Base-by-base conservation (phyloP, 2,113 vertebrate genomes). In the Salvator merianae region DNA sequence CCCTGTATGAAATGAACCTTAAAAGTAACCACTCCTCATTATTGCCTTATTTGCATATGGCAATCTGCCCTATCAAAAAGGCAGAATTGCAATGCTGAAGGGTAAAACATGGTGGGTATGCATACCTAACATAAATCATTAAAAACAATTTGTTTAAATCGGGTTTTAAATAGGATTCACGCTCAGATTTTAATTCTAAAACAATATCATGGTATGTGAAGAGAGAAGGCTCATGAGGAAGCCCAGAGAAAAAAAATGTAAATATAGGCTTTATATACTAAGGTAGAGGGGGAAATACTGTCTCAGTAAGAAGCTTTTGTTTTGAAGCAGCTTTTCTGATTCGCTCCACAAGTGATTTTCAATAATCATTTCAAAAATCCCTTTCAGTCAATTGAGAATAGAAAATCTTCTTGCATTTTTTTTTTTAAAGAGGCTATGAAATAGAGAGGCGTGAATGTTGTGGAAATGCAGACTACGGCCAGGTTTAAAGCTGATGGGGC, bases 1-100 rank as follows among this genome's bases (percentile, higher is more conserved):
- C 81, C 85, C 75, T 77, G 47, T 81, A 68, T 53, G 82, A 53
- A 88, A 92, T 81, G 84, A 92, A 88, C 22, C 82, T 87, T 87
- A 85, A 82, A 87, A 89, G 86, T 69, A 78, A 85, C 81, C 77
- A 69, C 84, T 84, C 74, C 78, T 79, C 63, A 83, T 84, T 86
- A 55, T 68, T 84, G 87, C 73, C 13, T 63, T 26, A 30, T 73
- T 78, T 14, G 0, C 30, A 79, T 72, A 30, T 65, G 84, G 69
- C 87, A 83, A n/a, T 87, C 2, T 75, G 47, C 3, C 32, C 13
- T 55, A 34, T 30, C 22, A 32, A 85, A 87, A 87, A 82, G 80
- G 89, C 90, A 72, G 20, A 80, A 40, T 70, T 86, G 47, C 62
- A 5, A 22, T 82, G 72, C 40, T 79, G 92, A 73, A 87, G 77